Evolutionary conservation across 2,113 vertebrate species (phyloP).

Genomic region (Scopus umbretta): DNA sequence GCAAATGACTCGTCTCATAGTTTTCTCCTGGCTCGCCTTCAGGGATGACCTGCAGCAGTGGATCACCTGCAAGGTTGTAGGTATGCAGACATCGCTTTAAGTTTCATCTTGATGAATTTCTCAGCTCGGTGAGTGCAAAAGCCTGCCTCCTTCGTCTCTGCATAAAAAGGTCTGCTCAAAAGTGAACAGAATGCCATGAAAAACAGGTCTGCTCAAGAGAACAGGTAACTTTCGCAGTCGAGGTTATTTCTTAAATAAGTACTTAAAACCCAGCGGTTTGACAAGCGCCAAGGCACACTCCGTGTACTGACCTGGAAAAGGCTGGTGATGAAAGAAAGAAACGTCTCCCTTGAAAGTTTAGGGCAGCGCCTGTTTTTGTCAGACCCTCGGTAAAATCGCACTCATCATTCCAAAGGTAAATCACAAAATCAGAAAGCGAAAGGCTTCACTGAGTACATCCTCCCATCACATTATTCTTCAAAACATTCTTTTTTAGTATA

Average conservation of each 20-base stretch:
- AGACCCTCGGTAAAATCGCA: not conserved
- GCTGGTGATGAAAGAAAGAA: not conserved
- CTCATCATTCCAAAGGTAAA: not conserved
- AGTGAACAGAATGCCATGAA: not conserved
- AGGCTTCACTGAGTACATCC: not conserved
- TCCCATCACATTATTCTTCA: not conserved
- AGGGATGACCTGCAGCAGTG: not conserved
- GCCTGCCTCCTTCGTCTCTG: not conserved
- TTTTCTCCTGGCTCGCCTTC: not conserved
- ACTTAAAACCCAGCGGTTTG: not conserved
- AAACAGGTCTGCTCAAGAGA: not conserved
- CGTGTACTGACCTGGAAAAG: not conserved
- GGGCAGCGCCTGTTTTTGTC: not conserved
- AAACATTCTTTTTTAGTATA: not conserved
- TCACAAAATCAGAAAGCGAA: not conserved
- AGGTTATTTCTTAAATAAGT: not conserved
- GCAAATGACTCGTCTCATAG: not conserved
- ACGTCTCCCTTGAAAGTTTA: not conserved
- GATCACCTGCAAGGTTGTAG: not conserved
- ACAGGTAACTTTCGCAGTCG: not conserved
- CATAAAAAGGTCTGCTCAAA: not conserved
- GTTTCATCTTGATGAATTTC: not conserved
- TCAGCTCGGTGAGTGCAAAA: not conserved
- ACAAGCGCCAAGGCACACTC: not conserved
- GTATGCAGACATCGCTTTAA: not conserved